phyloP scores from a whole-genome alignment of 2,113 vertebrate species.

The Gracilinanus agilis region DNA sequence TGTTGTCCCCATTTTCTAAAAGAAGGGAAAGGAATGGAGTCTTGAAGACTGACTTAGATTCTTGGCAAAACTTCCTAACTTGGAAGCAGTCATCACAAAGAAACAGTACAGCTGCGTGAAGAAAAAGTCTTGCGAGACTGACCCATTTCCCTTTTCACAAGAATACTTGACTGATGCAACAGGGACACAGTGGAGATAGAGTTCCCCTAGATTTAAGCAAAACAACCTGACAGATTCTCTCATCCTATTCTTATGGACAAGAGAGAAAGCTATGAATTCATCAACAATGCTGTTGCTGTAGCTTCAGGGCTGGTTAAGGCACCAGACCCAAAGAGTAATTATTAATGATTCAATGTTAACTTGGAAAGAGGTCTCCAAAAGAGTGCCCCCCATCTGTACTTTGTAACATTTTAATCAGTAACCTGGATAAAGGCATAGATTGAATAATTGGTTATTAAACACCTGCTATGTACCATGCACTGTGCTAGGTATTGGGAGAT shows the following conservation, averaged over 20 bases:
- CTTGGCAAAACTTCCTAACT: not conserved
- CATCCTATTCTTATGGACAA: not conserved
- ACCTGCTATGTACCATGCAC: not conserved
- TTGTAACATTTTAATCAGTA: too few relatives aligned
- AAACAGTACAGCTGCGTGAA: not conserved
- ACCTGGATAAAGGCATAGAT: not conserved
- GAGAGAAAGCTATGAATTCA: not conserved
- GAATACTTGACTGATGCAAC: not conserved
- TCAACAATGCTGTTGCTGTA: not conserved
- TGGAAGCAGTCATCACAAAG: not conserved
- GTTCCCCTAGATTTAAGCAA: not conserved
- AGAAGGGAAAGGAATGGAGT: not conserved
- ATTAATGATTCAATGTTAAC: not conserved
- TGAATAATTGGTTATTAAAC: not conserved
- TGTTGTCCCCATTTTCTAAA: not conserved
- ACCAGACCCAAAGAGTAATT: not conserved
- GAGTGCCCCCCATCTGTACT: too few relatives aligned
- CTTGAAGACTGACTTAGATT: not conserved
- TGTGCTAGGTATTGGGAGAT: not conserved
- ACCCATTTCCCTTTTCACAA: not conserved
- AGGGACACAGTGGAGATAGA: not conserved
- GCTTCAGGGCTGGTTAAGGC: not conserved
- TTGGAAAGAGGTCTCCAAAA: not conserved
- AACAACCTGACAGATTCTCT: not conserved
- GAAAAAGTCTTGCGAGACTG: not conserved